phyloP scores from a whole-genome alignment of 2,113 vertebrate species.

The Mustela lutreola region DNA sequence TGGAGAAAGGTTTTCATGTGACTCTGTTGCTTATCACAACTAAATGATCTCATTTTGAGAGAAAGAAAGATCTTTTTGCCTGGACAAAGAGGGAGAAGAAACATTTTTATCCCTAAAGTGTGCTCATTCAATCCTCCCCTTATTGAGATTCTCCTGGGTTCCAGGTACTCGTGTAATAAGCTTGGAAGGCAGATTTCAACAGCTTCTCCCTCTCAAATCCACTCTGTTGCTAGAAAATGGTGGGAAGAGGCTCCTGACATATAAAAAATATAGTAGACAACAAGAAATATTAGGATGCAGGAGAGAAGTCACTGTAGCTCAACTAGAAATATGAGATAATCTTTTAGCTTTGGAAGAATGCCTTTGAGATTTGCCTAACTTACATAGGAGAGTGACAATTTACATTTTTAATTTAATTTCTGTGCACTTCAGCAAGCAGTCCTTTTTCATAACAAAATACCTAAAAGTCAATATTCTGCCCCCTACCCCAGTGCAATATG shows the following conservation, averaged over 20 bases:
- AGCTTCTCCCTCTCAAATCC: background rate
- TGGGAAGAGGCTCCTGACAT: background rate
- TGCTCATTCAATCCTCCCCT: background rate
- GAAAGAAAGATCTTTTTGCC: background rate
- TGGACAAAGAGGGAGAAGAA: background rate
- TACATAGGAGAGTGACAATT: background rate
- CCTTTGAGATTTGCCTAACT: conserved; percentile 5
- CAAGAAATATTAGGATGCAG: background rate
- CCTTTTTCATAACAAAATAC: conserved; percentile 6
- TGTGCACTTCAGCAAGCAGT: background rate
- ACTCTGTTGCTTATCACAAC: background rate
- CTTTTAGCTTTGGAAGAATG: background rate
- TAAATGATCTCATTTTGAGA: background rate
- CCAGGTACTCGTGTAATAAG: background rate
- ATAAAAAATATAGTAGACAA: background rate
- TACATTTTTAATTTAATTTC: background rate
- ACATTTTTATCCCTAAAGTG: background rate
- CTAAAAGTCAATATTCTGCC: background rate
- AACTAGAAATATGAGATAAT: background rate
- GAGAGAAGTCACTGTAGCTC: background rate
- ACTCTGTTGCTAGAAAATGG: background rate
- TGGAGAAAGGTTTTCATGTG: background rate
- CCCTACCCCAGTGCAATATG: background rate
- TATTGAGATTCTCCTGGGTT: background rate
- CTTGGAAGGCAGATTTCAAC: background rate